phyloP scores from a whole-genome alignment of 2,797 vertebrate genomes.

The Alfaro cultratus region DNA sequence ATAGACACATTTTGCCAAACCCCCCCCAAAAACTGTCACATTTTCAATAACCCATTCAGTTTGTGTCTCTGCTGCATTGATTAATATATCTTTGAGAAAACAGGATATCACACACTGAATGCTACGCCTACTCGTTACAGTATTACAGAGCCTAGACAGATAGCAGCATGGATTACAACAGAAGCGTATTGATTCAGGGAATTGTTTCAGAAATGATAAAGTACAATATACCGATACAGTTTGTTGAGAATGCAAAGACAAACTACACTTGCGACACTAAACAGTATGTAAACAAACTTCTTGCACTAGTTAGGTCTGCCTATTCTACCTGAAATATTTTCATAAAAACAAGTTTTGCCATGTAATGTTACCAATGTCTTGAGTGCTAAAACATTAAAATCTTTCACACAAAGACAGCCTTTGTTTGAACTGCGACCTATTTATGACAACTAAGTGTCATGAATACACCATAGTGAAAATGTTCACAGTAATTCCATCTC shows the following conservation, averaged over 20 bases:
- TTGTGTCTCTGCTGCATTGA: background rate
- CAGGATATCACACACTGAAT: background rate
- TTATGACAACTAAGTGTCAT: background rate
- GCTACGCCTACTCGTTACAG: background rate
- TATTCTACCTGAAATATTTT: background rate
- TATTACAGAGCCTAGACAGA: background rate
- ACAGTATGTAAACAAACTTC: background rate
- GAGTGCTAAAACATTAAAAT: background rate
- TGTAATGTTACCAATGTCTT: background rate
- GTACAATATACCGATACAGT: background rate
- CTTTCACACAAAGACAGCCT: background rate
- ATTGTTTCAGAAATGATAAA: background rate
- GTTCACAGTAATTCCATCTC: background rate
- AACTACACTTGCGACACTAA: background rate
- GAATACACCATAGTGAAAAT: background rate
- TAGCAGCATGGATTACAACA: background rate
- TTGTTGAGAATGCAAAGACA: background rate
- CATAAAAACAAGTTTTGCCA: background rate
- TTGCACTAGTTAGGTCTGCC: background rate
- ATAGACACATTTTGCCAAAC: background rate
- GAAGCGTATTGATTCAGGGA: background rate
- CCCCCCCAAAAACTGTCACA: background rate
- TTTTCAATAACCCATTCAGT: background rate
- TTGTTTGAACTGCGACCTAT: background rate
- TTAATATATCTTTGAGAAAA: background rate